These are phyloP conservation scores for Rhyacophila brunnea DNA, from an alignment of 1,140 invertebrate species.

Conservation along the genomic window DNA sequence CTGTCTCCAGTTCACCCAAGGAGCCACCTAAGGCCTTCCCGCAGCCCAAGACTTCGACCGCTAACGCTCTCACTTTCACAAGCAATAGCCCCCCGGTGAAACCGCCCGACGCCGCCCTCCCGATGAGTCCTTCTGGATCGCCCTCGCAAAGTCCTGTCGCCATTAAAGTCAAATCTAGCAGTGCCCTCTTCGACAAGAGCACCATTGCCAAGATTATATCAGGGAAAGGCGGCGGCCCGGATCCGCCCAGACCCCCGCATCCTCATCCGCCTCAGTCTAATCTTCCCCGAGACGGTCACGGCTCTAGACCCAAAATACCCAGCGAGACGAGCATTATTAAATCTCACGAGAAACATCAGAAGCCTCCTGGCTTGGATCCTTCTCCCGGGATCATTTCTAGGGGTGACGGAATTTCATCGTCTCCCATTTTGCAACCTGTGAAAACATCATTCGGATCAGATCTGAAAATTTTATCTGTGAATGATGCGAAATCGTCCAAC, in stretches of 20 bases:
- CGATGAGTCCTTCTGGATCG: background rate
- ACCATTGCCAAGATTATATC: conserved; percentile 31
- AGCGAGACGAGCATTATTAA: too few relatives aligned
- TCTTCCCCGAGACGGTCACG: too few relatives aligned
- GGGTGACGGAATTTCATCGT: background rate
- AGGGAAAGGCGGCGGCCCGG: conserved; percentile 14
- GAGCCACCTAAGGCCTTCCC: conserved; percentile 6
- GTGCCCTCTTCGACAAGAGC: conserved; percentile 26
- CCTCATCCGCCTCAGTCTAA: background rate
- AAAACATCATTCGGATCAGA: background rate
- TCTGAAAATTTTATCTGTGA: background rate
- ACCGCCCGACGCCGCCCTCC: conserved; percentile 2
- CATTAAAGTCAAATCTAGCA: conserved; percentile 28
- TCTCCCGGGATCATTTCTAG: background rate
- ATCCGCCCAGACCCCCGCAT: conserved; percentile 2
- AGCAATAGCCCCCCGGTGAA: conserved; percentile 15
- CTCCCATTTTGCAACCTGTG: too few relatives aligned
- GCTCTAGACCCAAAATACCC: too few relatives aligned
- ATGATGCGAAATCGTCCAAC: conserved; percentile 11
- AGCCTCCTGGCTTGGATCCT: background rate
- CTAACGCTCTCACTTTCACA: conserved; percentile 8
- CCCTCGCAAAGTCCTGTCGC: conserved; percentile 5
- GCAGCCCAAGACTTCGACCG: conserved; percentile 1
- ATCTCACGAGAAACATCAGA: too few relatives aligned
- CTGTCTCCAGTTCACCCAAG: conserved; percentile 10